A percentile compares a stretch with the other conserved stretches of the same genome.
Evolutionary conservation across 2,113 vertebrate species (phyloP).

Genomic region (Vulpes vulpes): DNA sequence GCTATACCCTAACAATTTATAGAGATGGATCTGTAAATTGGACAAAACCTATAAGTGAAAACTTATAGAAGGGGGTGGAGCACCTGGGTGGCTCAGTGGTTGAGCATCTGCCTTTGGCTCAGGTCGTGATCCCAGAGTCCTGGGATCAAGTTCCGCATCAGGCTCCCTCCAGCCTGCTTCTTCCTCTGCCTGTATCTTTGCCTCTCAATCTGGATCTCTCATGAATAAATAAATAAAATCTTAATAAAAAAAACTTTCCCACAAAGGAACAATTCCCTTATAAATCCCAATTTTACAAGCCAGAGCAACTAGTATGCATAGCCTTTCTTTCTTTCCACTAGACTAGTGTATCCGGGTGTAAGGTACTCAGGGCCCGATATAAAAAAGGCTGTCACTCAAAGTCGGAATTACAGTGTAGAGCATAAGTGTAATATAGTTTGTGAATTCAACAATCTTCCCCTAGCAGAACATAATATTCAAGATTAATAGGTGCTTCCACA

Average conservation of each 20-base stretch:
- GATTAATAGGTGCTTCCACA: background rate
- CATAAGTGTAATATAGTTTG: background rate
- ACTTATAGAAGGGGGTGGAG: background rate
- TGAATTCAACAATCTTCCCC: background rate
- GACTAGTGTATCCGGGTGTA: background rate
- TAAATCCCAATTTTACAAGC: constrained; percentile 64
- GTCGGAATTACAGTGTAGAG: background rate
- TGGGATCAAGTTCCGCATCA: no score
- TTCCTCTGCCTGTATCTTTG: no score
- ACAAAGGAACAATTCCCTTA: constrained; percentile 5
- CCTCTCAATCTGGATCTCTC: no score
- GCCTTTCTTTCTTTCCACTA: constrained; percentile 53
- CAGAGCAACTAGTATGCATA: constrained; percentile 3
- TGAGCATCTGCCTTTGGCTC: no score
- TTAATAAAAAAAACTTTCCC: background rate
- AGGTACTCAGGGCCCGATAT: background rate
- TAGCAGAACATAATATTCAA: background rate
- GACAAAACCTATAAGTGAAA: constrained; percentile 27
- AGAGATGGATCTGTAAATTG: constrained; percentile 22
- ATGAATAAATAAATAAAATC: no score
- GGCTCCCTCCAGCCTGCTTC: no score
- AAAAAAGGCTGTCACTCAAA: constrained; percentile 42
- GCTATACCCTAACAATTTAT: background rate
- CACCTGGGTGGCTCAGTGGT: no score
- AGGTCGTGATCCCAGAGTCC: no score